Conservation (phyloP, 2,113 vertebrate species). For the Hemibagrus wyckioides region DNA sequence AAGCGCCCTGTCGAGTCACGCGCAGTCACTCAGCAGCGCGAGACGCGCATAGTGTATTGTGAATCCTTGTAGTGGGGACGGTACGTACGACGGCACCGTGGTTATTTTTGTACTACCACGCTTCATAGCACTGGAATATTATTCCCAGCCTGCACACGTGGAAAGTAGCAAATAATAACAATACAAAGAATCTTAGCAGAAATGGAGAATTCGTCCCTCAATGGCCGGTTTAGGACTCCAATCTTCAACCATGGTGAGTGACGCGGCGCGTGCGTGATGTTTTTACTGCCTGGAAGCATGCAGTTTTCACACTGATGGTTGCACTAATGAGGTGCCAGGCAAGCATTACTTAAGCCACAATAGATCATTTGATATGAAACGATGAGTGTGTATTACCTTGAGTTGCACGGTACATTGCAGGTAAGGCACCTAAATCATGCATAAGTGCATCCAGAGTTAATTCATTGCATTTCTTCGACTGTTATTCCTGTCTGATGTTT, state of each 20-base stretch:
- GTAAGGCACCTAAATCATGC: neutral
- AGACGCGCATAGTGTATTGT: neutral
- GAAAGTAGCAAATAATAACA: neutral
- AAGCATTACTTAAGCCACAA: neutral
- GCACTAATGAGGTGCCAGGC: neutral
- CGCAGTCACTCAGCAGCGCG: slow-evolving; percentile 27
- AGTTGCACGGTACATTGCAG: neutral
- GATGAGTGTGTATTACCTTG: neutral
- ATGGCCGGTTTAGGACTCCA: slow-evolving; percentile 69
- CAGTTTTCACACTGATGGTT: neutral
- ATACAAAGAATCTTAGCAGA: neutral
- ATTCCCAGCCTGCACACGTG: neutral
- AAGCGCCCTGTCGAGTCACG: slow-evolving; percentile 28
- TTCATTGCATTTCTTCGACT: neutral
- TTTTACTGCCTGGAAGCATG: neutral
- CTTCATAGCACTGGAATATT: neutral
- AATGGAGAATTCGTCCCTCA: slow-evolving; percentile 73
- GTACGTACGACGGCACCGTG: no score
- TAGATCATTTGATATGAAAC: neutral
- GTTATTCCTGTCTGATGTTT: neutral
- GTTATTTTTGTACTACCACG: neutral
- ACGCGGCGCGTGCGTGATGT: neutral
- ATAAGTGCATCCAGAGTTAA: neutral
- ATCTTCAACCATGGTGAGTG: slow-evolving; percentile 77
- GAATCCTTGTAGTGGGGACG: neutral